Evolutionary conservation across 2,888 invertebrate species (phyloP), one percentile per base, ranked within the genome.

Genomic region (Monoplex corrugatus): DNA sequence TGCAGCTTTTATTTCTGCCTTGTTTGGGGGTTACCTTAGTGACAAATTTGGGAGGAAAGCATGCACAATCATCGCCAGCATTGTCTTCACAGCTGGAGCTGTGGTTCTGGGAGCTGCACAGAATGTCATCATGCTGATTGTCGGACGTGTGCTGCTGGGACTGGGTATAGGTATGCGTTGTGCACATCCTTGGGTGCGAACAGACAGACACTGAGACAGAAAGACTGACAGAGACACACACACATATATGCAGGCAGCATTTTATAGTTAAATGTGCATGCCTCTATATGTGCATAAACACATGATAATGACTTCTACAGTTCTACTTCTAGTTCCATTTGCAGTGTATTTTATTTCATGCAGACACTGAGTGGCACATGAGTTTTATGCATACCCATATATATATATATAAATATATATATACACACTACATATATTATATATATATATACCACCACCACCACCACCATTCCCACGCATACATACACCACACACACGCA

Each of bases 1-100:
- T 2, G 95, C 96, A 44, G 96, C 96, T 2, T 96, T 96, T 93
- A 8, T 96, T 0, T 95, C 96, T 90, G 95, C 96, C 0, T 93
- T 96, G 13, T 87, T 96, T 63, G 96, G 96, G 10, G 97, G 97
- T 8, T 94, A 95, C 90, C 91, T 96, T 2, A 96, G 96, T 91
- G 97, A 97, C 91, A 91, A 91, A 43, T 94, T 96, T 91, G 97
- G 97, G 10, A 94, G 97, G 8, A 96, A 96, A 89, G 94, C 95
- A 16, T 96, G 96, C 5, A 97, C 97, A n/a, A 92, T 97, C 28
- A 82, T 95, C 5, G 96, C 97, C 16, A 96, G 96, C 91, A 90
- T 96, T 23, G 94, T 97, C 19, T 97, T 97, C 93, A 95, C 96
- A 1, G 91, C 95, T 6, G 97, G 97, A 19, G 96, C 97, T 0